Evolutionary conservation across 2,888 invertebrate species (phyloP), one percentile per base, ranked within the genome.

Genomic region (Magallana nippona): DNA sequence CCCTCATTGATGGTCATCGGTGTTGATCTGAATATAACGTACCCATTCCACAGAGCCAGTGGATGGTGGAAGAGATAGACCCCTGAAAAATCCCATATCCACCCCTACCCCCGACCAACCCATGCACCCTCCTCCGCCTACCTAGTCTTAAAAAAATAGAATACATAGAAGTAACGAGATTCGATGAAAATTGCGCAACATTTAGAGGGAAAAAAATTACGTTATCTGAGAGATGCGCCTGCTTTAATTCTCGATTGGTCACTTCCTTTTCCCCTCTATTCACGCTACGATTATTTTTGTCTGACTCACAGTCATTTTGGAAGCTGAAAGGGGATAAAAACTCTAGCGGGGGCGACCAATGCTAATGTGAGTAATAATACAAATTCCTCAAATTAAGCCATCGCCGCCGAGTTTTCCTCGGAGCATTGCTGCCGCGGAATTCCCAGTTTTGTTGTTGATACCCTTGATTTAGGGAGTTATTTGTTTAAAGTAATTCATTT

Each of bases 401-500:
- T 27, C 71, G 71, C 71, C 71, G 71, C 2, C 11, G 27, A 71
- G 44, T 3, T 71, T 71, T 71, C 27, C 32, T 22, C 5, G 32
- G 15, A 71, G 32, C 71, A 60, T 15, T 60, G 60, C 17, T 60
- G 71, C 71, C 11, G 22, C 27, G 71, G 71, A 71, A 71, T 71
- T 71, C 27, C 27, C 71, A 27, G 32, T 27, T 71, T 71, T 71
- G 71, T 71, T 71, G n/a, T 71, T 71, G 71, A 71, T 71, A 71
- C 15, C 22, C 71, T 71, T 71, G 32, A 71, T 71, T 71, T 71
- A 71, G 71, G 27, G 13, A 71, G 71, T 71, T 71, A 71, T 71
- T 71, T 71, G 71, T 71, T 71, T 71, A 71, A 71, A 27, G 71
- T 71, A 71, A 71, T 71, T 71, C 27, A 71, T 71, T 71, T 71